phyloP scores from a whole-genome alignment of 2,888 invertebrate species.

The Drosophila percnosoma region DNA sequence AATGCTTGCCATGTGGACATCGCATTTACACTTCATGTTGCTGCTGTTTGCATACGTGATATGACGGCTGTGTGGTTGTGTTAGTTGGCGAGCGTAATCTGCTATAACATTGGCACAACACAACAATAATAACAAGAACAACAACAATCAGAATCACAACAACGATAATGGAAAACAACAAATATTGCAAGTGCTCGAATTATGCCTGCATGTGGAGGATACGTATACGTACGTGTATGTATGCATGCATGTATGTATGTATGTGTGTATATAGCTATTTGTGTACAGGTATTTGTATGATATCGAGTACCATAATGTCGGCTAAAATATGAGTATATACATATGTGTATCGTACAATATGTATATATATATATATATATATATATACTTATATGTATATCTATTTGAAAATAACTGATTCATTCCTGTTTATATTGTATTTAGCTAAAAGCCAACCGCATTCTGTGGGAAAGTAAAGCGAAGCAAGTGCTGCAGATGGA shows the following conservation, averaged over 20 bases:
- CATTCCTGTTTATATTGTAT: conserved; percentile 20
- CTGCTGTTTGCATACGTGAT: conserved; percentile 43
- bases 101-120: conserved; percentile 11
- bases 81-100: neutral
- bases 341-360: neutral
- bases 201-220: neutral
- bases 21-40: conserved; percentile 36
- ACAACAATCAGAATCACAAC: conserved; percentile 1
- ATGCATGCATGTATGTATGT: neutral
- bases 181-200: conserved; percentile 38
- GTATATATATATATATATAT: neutral
- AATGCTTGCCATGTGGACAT: conserved; percentile 6
- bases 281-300: conserved; percentile 15
- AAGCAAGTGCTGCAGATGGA: conserved; percentile 83
- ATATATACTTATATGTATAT: neutral
- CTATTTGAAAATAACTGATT: conserved; percentile 12
- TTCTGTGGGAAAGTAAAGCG: conserved; percentile 85
- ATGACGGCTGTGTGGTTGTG: conserved; percentile 2
- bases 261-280: neutral
- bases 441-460: conserved; percentile 84
- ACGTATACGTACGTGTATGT: too few relatives aligned
- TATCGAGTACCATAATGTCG: conserved; percentile 17
- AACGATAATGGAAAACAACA: conserved; percentile 15
- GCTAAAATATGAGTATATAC: neutral
- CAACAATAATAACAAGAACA: conserved; percentile 11